These are phyloP conservation scores for Pimephales promelas DNA, from an alignment of 2,113 vertebrate genomes.

Conservation along the genomic window DNA sequence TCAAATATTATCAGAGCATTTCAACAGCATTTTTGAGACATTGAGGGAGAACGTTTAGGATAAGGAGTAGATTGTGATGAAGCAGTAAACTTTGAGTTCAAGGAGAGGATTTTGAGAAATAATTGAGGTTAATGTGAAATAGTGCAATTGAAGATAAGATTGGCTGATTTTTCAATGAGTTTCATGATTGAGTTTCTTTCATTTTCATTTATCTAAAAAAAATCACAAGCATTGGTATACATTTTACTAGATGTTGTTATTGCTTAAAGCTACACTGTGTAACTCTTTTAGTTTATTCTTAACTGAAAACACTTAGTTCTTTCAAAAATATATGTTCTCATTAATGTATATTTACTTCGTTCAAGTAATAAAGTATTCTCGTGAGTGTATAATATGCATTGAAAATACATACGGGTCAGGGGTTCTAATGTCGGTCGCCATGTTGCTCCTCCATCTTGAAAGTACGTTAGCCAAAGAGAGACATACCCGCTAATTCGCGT, in stretches of 20 bases:
- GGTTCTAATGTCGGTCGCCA: no score
- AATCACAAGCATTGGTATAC: background rate
- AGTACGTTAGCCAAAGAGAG: no score
- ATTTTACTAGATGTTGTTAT: background rate
- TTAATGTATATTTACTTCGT: no score
- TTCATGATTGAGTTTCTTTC: background rate
- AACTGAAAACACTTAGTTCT: no score
- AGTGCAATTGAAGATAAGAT: background rate
- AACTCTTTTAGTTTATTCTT: no score
- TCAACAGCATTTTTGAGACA: slow-evolving; percentile 3
- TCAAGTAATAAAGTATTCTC: no score
- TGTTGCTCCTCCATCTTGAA: no score
- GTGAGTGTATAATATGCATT: no score
- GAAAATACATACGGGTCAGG: no score
- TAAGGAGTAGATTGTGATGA: slow-evolving; percentile 29
- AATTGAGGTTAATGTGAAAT: background rate
- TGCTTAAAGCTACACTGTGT: background rate
- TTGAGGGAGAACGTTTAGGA: background rate
- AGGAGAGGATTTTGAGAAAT: background rate
- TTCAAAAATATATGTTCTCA: no score
- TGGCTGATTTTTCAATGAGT: background rate
- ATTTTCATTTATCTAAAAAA: background rate
- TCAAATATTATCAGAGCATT: slow-evolving; percentile 42
- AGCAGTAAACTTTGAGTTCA: slow-evolving; percentile 38
- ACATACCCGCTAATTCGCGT: no score